phyloP scores from a whole-genome alignment of 1,140 invertebrate species.

The Paraescarpia echinospica region DNA sequence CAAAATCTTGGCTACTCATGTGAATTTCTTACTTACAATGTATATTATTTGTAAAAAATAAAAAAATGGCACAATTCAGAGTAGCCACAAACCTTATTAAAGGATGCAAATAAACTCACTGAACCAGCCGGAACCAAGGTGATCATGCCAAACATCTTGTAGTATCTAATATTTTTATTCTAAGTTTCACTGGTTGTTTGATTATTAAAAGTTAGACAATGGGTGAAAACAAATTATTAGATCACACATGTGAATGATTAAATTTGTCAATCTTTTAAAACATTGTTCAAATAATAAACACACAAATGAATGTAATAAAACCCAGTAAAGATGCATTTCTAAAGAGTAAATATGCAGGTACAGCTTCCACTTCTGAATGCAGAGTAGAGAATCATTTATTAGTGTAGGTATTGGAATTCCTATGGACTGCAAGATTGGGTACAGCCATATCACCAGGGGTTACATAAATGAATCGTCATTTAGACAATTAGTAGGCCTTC shows the following conservation, averaged over 20 bases:
- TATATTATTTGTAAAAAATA: too few relatives aligned
- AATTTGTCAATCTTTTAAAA: background rate
- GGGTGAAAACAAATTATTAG: background rate
- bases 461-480: too few relatives aligned
- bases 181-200: background rate
- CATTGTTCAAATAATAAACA: background rate
- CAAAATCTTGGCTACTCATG: background rate
- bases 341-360: background rate
- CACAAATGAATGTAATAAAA: background rate
- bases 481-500: too few relatives aligned
- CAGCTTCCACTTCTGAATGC: too few relatives aligned
- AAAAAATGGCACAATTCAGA: background rate
- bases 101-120: background rate
- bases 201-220: background rate
- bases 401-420: too few relatives aligned
- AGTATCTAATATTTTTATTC: background rate
- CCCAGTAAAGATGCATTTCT: background rate
- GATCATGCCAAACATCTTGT: too few relatives aligned
- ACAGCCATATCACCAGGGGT: too few relatives aligned
- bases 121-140: background rate
- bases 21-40: too few relatives aligned
- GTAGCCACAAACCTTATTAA: background rate
- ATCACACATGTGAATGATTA: background rate
- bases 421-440: too few relatives aligned
- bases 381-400: too few relatives aligned